phyloP scores from a whole-genome alignment of 2,797 vertebrate genomes.

The Alca torda region DNA sequence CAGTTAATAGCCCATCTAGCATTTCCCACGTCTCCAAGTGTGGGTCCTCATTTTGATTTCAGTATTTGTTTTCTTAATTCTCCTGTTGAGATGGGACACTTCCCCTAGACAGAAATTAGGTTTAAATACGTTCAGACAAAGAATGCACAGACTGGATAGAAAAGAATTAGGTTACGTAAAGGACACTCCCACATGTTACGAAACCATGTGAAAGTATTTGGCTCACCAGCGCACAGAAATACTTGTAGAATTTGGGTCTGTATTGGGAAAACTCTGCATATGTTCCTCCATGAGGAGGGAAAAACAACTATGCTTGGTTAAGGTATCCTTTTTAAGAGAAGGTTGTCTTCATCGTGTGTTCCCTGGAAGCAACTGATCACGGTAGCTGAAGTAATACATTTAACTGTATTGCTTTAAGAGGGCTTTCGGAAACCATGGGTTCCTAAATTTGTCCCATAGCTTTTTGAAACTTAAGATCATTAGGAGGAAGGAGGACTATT shows the following conservation, averaged over 20 bases:
- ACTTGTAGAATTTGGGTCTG: neutral
- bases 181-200: neutral
- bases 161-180: neutral
- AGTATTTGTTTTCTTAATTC: neutral
- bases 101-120: neutral
- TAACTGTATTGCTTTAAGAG: neutral
- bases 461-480: neutral
- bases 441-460: neutral
- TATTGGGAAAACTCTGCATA: neutral
- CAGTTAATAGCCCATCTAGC: neutral
- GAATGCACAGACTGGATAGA: neutral
- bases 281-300: neutral
- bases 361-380: neutral
- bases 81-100: neutral
- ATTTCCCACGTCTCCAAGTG: neutral
- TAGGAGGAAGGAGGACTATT: neutral
- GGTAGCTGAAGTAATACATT: neutral
- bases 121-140: neutral
- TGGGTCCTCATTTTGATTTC: neutral
- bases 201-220: neutral
- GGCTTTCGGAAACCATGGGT: neutral
- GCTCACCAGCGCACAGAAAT: neutral
- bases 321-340: neutral
- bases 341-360: neutral
- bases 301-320: neutral